These are phyloP conservation scores for Xenopus petersii DNA, from an alignment of 2,797 vertebrate species.

Conservation along the genomic window DNA sequence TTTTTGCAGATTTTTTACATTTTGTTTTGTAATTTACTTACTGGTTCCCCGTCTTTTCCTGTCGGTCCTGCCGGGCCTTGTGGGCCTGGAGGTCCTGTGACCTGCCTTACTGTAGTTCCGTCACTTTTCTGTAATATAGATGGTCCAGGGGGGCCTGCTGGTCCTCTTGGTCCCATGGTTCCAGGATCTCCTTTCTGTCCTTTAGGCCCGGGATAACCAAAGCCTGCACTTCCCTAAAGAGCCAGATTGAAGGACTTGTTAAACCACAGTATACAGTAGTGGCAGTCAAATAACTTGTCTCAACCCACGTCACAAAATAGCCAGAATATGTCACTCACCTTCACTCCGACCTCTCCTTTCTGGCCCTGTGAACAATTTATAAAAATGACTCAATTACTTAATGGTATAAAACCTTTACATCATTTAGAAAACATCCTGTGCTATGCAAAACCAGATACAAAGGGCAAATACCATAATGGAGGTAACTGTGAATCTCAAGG, in stretches of 20 bases:
- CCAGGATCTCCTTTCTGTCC: slow-evolving; percentile 79
- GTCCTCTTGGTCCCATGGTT: slow-evolving; percentile 62
- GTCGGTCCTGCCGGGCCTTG: slow-evolving; percentile 66
- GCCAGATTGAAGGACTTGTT: neutral
- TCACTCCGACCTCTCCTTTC: slow-evolving; percentile 76
- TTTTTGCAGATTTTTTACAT: too few species aligned
- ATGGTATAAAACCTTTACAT: neutral
- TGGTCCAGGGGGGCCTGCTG: slow-evolving; percentile 66
- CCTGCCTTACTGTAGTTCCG: slow-evolving; percentile 56
- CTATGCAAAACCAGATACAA: neutral
- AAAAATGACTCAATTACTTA: slow-evolving; percentile 12
- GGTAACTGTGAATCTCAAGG: too few species aligned
- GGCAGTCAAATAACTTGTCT: neutral
- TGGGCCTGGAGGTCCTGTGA: slow-evolving; percentile 66
- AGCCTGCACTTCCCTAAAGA: slow-evolving; percentile 77
- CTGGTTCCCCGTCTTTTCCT: slow-evolving; percentile 80
- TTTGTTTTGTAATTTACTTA: slow-evolving; percentile 60
- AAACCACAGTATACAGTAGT: neutral
- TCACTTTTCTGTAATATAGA: slow-evolving; percentile 53
- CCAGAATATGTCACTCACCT: slow-evolving; percentile 58
- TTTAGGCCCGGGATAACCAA: slow-evolving; percentile 80
- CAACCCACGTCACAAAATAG: neutral
- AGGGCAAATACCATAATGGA: too few species aligned
- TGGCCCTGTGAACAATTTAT: slow-evolving; percentile 68
- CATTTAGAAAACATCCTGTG: neutral